Evolutionary conservation across 2,797 vertebrate species (phyloP).

Genomic region (Chrosomus eos): DNA sequence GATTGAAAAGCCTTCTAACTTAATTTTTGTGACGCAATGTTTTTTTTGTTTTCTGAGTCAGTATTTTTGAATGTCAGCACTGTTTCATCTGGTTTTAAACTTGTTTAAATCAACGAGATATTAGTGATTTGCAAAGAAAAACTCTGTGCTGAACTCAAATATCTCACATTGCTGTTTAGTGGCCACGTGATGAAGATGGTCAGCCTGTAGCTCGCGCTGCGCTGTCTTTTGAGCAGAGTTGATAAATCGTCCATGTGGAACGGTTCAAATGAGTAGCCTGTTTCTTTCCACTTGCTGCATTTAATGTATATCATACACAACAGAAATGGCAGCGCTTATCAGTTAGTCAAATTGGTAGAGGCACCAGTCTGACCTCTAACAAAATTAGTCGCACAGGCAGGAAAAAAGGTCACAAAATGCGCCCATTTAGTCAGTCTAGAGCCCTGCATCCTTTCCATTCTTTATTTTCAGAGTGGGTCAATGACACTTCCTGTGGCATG

Average conservation of each 20-base stretch:
- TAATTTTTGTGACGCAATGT: background rate
- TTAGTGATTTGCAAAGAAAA: background rate
- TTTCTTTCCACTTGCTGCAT: background rate
- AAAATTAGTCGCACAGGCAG: background rate
- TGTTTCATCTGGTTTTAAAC: background rate
- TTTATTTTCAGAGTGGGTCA: background rate
- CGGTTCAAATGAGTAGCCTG: background rate
- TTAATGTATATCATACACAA: background rate
- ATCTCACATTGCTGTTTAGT: background rate
- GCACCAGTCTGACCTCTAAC: background rate
- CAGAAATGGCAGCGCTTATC: background rate
- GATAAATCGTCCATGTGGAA: background rate
- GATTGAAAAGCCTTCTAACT: background rate
- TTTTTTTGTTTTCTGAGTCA: background rate
- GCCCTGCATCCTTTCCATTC: background rate
- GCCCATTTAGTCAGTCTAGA: background rate
- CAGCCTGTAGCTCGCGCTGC: fast-evolving
- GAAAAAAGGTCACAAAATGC: background rate
- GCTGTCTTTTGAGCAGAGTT: background rate
- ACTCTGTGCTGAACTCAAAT: background rate
- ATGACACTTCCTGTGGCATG: background rate
- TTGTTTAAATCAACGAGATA: background rate
- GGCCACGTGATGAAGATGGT: background rate
- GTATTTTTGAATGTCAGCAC: background rate
- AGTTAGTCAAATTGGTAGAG: background rate